Conservation (phyloP, 2,888 invertebrate species). For the Leptopilina drosophilae region DNA sequence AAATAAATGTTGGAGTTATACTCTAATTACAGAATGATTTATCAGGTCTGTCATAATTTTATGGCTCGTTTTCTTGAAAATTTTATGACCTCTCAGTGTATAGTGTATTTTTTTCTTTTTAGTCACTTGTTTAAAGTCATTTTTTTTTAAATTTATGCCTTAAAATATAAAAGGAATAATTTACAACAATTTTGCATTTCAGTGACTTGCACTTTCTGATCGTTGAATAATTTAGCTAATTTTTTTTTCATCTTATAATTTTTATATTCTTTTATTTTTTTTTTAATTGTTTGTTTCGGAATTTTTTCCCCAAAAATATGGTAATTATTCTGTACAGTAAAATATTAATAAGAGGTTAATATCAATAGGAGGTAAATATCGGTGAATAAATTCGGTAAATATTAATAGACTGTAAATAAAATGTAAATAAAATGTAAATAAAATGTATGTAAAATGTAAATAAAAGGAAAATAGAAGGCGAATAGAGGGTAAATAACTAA, state of each 20-base stretch:
- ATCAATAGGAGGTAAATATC: too few species aligned
- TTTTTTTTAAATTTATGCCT: not conserved
- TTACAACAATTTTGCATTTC: not conserved
- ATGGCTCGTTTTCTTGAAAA: slow-evolving; percentile 35
- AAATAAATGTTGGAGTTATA: slow-evolving; percentile 19
- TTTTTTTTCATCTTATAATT: too few species aligned
- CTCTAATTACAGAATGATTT: slow-evolving; percentile 31
- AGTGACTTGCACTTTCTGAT: slow-evolving; percentile 9
- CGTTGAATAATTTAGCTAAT: not conserved
- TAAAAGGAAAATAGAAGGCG: too few species aligned
- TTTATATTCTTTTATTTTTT: too few species aligned
- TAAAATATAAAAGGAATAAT: slow-evolving; percentile 13
- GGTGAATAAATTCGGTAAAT: too few species aligned
- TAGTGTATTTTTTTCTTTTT: not conserved
- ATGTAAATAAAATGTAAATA: too few species aligned
- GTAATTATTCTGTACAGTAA: too few species aligned
- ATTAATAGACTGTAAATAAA: too few species aligned
- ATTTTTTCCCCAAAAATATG: too few species aligned
- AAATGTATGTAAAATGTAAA: too few species aligned
- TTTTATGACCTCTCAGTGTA: slow-evolving; percentile 13
- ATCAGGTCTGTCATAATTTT: slow-evolving; percentile 31
- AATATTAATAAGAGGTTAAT: too few species aligned
- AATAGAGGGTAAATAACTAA: too few species aligned
- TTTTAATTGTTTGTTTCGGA: not conserved
- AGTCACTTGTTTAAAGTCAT: slow-evolving; percentile 8